These are phyloP conservation scores for Apis mellifera DNA, from an alignment of 1,140 invertebrate species.

Conservation along the genomic window Amel_HAv3.1 CM009944.2:8851501-8852000, in stretches of 20 bases:
- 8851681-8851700: slow-evolving; percentile 74
- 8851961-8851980: neutral
- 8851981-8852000: too few species aligned
- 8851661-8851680: slow-evolving; percentile 14
- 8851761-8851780: slow-evolving; percentile 78
- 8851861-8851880: slow-evolving; percentile 60
- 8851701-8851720: slow-evolving; percentile 78
- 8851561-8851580: neutral
- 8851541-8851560: neutral
- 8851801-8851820: slow-evolving; percentile 61
- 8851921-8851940: too few species aligned
- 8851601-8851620: slow-evolving; percentile 12
- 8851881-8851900: slow-evolving; percentile 30
- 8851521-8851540: neutral
- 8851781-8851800: slow-evolving; percentile 81
- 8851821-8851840: slow-evolving; percentile 64
- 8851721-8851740: slow-evolving; percentile 74
- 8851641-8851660: slow-evolving; percentile 19
- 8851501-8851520: neutral
- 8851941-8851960: neutral
- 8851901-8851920: slow-evolving; percentile 37
- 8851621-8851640: slow-evolving; percentile 6
- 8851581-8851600: neutral
- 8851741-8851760: slow-evolving; percentile 74
- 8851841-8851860: slow-evolving; percentile 64